phyloP scores from a whole-genome alignment of 2,888 invertebrate species.

The Pristionchus maxplancki region DNA sequence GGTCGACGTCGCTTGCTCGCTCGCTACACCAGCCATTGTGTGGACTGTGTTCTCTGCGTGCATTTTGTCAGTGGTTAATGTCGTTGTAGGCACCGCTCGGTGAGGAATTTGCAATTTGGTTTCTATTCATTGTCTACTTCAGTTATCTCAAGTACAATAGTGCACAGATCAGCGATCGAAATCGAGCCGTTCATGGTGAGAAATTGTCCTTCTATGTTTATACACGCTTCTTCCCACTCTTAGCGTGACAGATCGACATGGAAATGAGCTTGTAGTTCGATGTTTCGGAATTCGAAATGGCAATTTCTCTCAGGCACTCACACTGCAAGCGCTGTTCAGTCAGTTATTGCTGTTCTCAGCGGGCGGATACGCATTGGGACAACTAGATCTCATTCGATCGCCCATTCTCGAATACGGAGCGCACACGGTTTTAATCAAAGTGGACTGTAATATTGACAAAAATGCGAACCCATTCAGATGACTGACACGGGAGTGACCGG shows the following conservation, averaged over 20 bases:
- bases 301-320: background rate
- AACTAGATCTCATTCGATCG: background rate
- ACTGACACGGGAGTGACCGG: too few species aligned
- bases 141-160: background rate
- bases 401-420: constrained; percentile 18
- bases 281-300: too few species aligned
- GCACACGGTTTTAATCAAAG: background rate
- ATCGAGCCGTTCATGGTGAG: background rate
- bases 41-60: background rate
- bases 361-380: background rate
- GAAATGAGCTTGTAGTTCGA: too few species aligned
- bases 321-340: background rate
- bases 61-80: background rate
- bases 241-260: too few species aligned
- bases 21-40: constrained; percentile 2
- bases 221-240: too few species aligned
- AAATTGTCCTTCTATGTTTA: too few species aligned
- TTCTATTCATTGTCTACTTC: too few species aligned
- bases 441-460: too few species aligned
- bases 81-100: background rate
- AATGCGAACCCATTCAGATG: too few species aligned
- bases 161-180: background rate
- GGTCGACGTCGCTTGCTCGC: background rate
- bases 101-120: too few species aligned
- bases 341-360: background rate